Conservation (phyloP, 2,888 invertebrate genomes). For the Copidosoma aretas region DNA sequence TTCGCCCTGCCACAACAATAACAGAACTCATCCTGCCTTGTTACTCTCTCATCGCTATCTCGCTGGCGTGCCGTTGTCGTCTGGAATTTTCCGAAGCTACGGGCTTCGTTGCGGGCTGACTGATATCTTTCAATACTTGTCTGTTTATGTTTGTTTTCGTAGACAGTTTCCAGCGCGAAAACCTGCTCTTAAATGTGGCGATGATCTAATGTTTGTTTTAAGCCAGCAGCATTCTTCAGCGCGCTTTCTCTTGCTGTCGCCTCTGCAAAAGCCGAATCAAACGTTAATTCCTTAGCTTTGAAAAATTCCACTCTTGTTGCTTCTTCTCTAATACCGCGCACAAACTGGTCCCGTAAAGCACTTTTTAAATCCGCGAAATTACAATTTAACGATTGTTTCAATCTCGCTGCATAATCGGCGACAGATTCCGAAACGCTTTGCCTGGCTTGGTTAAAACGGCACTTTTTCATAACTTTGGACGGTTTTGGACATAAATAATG, state of each 20-base stretch:
- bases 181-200: not conserved
- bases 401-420: slow-evolving; percentile 21
- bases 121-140: not conserved
- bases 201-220: not conserved
- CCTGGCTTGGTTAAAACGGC: slow-evolving; percentile 22
- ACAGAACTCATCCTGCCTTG: not conserved
- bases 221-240: not conserved
- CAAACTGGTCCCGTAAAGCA: slow-evolving; percentile 25
- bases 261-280: slow-evolving; percentile 13
- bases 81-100: not conserved
- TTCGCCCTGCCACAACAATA: not conserved
- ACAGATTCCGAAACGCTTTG: slow-evolving; percentile 21
- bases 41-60: not conserved
- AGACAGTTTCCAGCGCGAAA: too few species aligned
- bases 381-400: slow-evolving; percentile 21
- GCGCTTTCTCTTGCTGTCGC: not conserved
- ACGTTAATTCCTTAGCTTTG: slow-evolving; percentile 19
- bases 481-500: slow-evolving; percentile 33
- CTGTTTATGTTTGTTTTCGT: too few species aligned
- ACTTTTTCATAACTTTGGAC: slow-evolving; percentile 32
- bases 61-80: not conserved
- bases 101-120: not conserved
- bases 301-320: slow-evolving; percentile 27
- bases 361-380: slow-evolving; percentile 17
- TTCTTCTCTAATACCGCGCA: slow-evolving; percentile 27